These are phyloP conservation scores for Acanthosepion pharaonis DNA, from an alignment of 2,888 invertebrate genomes.

Conservation along the genomic window DNA sequence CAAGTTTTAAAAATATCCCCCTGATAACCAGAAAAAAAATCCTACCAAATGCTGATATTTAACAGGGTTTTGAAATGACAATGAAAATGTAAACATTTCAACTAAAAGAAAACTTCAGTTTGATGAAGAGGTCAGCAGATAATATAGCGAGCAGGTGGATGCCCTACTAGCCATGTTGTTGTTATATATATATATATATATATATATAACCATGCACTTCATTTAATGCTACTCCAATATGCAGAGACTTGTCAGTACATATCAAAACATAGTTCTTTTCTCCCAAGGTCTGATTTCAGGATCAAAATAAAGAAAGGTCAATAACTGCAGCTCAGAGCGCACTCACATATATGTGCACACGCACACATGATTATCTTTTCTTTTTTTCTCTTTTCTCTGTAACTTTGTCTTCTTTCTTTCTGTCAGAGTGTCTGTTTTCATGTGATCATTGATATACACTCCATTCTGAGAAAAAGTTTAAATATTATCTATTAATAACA, in stretches of 20 bases:
- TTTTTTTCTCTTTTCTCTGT: neutral
- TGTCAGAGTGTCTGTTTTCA: no score
- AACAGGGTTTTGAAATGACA: neutral
- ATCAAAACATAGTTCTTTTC: neutral
- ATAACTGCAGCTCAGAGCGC: neutral
- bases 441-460: no score
- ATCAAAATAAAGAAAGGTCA: neutral
- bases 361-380: no score
- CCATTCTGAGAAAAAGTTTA: no score
- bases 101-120: neutral
- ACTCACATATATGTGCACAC: no score
- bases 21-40: no score
- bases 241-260: neutral
- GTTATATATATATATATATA: no score
- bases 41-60: neutral
- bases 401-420: neutral
- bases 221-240: neutral
- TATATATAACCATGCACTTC: no score
- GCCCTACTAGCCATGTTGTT: no score
- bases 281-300: neutral
- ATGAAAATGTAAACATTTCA: neutral
- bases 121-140: no score
- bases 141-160: neutral
- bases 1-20: no score
- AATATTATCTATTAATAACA: no score